Base-by-base conservation (phyloP, 2,797 vertebrate species). In the Agapornis canus region DNA sequence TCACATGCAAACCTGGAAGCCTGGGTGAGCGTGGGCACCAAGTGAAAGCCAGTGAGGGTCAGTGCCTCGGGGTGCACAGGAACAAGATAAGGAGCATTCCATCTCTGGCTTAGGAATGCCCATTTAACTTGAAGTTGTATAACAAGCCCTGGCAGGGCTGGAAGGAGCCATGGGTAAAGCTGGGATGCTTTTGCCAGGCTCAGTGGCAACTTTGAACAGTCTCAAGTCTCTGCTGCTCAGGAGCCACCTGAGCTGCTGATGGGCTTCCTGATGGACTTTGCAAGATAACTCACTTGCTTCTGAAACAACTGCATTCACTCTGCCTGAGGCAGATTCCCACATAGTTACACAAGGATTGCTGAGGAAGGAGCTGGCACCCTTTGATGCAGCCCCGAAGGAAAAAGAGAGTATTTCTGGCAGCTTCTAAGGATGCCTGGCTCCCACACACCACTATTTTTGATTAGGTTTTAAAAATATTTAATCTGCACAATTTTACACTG, bases 371-470 rank as follows among this genome's bases (percentile, higher is more conserved):
- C 54, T 86, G 86, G 81, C 68, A 94, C 64, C 60, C 61, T 92
- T 71, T 73, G 76, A 94, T 90, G 82, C 39, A 76, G 76, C 49
- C 90, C 47, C 40, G 29, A 45, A 94, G 85, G 87, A 81, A 78
- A 83, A 87, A 68, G 13, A 13, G 72, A 89, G 20, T 5, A 13
- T 51, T 83, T 65, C 69, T 96, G 94, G 78, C 85, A 92, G 93
- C 65, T 94, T 78, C 79, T 86, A 87, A 66, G 56, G 70, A 69
- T 60, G 71, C 87, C 39, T 85, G 82, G 89, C 85, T 95, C 95
- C 93, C 72, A 83, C 93, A 78, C 73, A 32, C n/a, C 0, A 0
- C 61, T 75, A 29, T 39, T 56, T 71, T 26, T 86, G 76, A 83
- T 94, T 21, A 86, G 57, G 27, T 82, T 94, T 91, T 59, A 61